Percentiles rank a stretch among this genome's conserved stretches.
Conservation (phyloP, 2,888 invertebrate genomes). For the Harpagoxenus sublaevis region DNA sequence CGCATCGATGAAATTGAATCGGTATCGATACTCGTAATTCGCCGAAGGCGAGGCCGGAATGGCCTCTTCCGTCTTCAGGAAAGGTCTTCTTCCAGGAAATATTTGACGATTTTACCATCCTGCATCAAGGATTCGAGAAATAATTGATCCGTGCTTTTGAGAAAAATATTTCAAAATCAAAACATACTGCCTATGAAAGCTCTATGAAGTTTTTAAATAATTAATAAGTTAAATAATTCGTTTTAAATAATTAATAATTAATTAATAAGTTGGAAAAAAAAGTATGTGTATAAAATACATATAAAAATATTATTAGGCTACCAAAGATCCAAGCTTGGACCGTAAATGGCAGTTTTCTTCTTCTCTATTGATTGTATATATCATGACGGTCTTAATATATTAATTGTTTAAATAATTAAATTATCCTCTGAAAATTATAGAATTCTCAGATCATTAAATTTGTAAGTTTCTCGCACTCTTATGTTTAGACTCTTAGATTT, state of each 20-base stretch:
- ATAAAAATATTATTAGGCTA: no score
- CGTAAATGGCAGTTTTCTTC: no score
- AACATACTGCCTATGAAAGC: neutral
- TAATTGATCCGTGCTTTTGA: neutral
- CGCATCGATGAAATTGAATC: conserved; percentile 39
- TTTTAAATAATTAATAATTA: no score
- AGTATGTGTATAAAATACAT: no score
- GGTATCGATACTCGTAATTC: conserved; percentile 26
- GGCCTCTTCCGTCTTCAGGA: conserved; percentile 15
- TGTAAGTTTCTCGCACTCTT: neutral
- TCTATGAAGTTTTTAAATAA: neutral
- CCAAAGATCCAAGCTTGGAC: no score
- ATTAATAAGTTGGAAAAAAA: no score
- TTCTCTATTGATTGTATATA: no score
- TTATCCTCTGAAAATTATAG: neutral
- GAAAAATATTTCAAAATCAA: neutral
- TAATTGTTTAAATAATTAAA: neutral
- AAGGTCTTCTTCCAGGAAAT: conserved; percentile 5
- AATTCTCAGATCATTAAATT: neutral
- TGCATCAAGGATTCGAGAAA: neutral
- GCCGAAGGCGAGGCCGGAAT: neutral
- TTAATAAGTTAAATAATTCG: neutral
- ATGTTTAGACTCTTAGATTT: neutral
- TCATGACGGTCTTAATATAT: no score
- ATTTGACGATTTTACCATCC: neutral